Evolutionary conservation across 2,113 vertebrate species (phyloP).

Genomic region (Cairina moschata): DNA sequence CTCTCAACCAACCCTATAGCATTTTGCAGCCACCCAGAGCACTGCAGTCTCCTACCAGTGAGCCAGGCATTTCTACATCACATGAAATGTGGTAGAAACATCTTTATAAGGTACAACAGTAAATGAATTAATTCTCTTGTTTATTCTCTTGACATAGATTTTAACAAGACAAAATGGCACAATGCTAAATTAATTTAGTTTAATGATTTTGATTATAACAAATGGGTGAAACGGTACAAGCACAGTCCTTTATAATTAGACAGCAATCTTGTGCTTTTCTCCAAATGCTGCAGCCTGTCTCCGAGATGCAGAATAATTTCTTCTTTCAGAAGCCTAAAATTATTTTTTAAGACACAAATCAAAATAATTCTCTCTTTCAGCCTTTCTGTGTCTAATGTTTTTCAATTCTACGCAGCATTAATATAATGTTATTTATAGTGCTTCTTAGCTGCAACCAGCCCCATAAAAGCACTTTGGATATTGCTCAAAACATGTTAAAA

Average conservation of each 20-base stretch:
- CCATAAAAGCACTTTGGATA: background rate
- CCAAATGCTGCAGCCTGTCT: background rate
- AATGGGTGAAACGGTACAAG: background rate
- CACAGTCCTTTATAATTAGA: background rate
- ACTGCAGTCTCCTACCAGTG: accelerated
- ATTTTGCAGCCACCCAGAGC: background rate
- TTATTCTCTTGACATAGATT: background rate
- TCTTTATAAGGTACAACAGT: background rate
- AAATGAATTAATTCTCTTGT: background rate
- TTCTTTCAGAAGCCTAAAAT: conserved; percentile 4
- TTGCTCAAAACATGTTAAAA: background rate
- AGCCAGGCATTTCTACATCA: background rate
- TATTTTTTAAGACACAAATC: conserved; percentile 20
- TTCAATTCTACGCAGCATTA: background rate
- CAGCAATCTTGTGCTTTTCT: background rate
- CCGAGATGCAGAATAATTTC: background rate
- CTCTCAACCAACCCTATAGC: background rate
- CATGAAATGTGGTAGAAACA: background rate
- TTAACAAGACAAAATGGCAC: background rate
- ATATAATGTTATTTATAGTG: background rate
- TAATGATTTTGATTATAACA: background rate
- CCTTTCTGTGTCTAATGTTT: background rate
- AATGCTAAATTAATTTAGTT: background rate
- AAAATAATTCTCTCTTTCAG: conserved; percentile 4
- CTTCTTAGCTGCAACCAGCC: background rate